Conservation (phyloP, 2,797 vertebrate species). For the Adelosebastes latens region DNA sequence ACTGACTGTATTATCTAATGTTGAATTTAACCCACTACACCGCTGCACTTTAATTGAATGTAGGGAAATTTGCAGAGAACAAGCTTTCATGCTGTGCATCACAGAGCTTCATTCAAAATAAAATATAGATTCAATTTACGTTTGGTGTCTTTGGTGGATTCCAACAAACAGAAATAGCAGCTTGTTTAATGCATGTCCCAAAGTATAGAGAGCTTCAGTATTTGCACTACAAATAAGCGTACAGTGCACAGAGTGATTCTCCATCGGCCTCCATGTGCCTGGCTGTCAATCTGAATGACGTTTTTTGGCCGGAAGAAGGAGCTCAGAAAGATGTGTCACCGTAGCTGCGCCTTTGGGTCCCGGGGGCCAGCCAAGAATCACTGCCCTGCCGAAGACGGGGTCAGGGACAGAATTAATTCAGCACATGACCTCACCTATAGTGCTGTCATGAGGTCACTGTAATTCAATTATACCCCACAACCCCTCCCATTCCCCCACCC, state of each 20-base stretch:
- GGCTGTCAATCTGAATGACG: constrained; percentile 63
- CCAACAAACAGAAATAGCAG: constrained; percentile 23
- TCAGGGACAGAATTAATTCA: constrained; percentile 87
- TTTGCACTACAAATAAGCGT: constrained; percentile 45
- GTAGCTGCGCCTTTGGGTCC: constrained; percentile 44
- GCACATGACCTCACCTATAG: constrained; percentile 83
- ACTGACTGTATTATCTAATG: not conserved
- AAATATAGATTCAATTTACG: constrained; percentile 33
- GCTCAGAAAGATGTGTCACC: constrained; percentile 61
- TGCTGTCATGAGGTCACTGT: constrained; percentile 88
- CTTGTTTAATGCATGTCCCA: constrained; percentile 10
- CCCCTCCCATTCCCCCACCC: constrained; percentile 35
- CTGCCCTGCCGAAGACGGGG: constrained; percentile 56
- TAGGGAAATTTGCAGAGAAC: not conserved
- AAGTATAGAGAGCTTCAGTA: constrained; percentile 12
- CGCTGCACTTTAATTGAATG: constrained; percentile 22
- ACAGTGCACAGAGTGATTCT: constrained; percentile 10
- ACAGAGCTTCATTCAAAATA: constrained; percentile 22
- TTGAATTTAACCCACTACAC: constrained; percentile 20
- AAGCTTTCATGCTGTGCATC: not conserved
- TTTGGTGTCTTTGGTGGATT: constrained; percentile 31
- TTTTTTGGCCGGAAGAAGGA: constrained; percentile 38
- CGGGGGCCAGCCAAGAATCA: constrained; percentile 44
- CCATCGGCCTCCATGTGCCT: constrained; percentile 19
- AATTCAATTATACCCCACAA: constrained; percentile 84